Conservation (phyloP, 2,797 vertebrate genomes). For the Discoglossus pictus region DNA sequence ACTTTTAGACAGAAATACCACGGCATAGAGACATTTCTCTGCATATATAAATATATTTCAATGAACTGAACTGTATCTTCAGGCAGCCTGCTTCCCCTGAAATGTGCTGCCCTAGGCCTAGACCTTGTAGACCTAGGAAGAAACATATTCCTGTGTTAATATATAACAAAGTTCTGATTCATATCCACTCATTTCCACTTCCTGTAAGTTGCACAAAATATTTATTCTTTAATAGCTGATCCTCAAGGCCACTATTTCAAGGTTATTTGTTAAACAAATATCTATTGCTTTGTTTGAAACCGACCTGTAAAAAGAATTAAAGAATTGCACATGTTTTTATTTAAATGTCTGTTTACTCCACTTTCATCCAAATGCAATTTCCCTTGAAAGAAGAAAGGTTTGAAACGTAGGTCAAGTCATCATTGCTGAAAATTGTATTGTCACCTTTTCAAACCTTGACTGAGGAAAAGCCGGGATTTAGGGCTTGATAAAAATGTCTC, state of each 20-base stretch:
- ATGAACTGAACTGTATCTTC: no score
- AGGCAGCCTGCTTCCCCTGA: no score
- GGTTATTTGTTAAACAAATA: slow-evolving; percentile 32
- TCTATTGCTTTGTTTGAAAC: slow-evolving; percentile 35
- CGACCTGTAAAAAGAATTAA: slow-evolving; percentile 32
- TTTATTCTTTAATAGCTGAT: slow-evolving; percentile 38
- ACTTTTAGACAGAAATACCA: no score
- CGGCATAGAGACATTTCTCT: no score
- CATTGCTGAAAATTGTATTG: slow-evolving; percentile 47
- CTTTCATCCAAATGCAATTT: slow-evolving; percentile 42
- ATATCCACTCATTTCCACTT: slow-evolving; percentile 39
- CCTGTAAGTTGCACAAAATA: slow-evolving; percentile 36
- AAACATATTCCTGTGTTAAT: slow-evolving; percentile 39
- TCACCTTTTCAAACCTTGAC: slow-evolving; percentile 37
- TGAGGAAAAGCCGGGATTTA: slow-evolving; percentile 37
- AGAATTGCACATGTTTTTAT: slow-evolving; percentile 50
- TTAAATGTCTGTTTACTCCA: slow-evolving; percentile 47
- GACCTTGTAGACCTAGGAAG: no score
- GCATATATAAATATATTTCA: no score
- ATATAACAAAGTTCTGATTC: slow-evolving; percentile 48
- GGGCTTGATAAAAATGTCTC: slow-evolving; percentile 39
- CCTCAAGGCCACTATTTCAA: slow-evolving; percentile 37
- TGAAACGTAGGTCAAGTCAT: slow-evolving; percentile 45
- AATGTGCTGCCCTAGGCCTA: no score
- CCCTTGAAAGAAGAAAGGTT: slow-evolving; percentile 38